Base-by-base conservation (phyloP, 2,797 vertebrate genomes). In the Cuculus canorus region DNA sequence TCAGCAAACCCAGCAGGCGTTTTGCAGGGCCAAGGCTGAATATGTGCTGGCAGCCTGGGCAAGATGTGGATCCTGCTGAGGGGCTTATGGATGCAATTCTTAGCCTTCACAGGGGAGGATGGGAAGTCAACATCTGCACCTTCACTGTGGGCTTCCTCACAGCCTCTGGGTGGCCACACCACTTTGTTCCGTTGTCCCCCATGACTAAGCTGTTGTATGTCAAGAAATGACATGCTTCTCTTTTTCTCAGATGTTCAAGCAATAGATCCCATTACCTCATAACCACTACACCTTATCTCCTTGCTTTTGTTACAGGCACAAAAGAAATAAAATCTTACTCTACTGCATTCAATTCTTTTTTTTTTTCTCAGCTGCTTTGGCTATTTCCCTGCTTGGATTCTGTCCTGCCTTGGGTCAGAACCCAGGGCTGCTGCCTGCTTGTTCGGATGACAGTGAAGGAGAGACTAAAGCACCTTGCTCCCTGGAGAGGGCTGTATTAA, bases 61-160 rank as follows among this genome's bases (percentile, higher is more conserved):
- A 57, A 11, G 50, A 10, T 32, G 21, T 2, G 13, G 68, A 10
- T 32, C 21, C 19, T 30, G 18, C 3, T 9, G 43, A 39, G 65
- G 27, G n/a, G 13, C 25, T 88, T n/a, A 30, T 16, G 30, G 66
- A 10, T 18, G n/a, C n/a, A 23, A n/a, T 56, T 61, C 33, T 41
- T 2, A 1, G 1, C 35, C 0, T 1, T 35, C 41, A 5, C 9
- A 23, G 41, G 10, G 15, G 23, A 41, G 19, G 11, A 28, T 0
- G 11, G 50, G 50, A 83, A 35, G 28, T 32, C 10, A 12, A 5
- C 5, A 14, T 37, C 72, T 71, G 21, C 19, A 3, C 0, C 0
- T 61, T 59, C 0, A 1, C 32, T 47, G 33, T 79, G 37, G 57
- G 60, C 32, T 78, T 68, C 43, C 37, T 64, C 2, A 1, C 45